Evolutionary conservation across 2,797 vertebrate genomes (phyloP).

Genomic region (Alosa sapidissima): DNA sequence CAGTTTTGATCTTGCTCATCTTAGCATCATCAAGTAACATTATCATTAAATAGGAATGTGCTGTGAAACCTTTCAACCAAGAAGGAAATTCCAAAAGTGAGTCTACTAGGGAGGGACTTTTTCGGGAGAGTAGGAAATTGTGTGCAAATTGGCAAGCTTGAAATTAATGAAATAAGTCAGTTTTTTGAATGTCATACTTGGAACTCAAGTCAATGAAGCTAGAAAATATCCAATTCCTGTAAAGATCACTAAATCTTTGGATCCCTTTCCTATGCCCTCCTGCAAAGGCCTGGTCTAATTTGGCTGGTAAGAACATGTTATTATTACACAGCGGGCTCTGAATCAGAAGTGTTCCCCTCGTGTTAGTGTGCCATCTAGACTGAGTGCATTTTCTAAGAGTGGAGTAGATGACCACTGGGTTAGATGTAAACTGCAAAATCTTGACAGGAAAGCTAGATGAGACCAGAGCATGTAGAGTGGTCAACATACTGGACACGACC

Average conservation of each 20-base stretch:
- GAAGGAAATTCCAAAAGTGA: background rate
- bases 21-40: no score
- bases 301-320: background rate
- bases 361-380: background rate
- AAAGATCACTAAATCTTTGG: no score
- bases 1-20: background rate
- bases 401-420: background rate
- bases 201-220: no score
- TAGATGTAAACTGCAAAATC: background rate
- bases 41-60: no score
- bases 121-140: background rate
- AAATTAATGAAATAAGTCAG: background rate
- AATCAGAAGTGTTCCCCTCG: background rate
- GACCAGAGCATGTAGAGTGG: background rate
- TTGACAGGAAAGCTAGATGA: background rate
- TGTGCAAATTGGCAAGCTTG: conserved; percentile 5
- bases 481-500: background rate
- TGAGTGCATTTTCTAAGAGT: background rate
- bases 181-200: background rate
- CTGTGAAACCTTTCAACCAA: no score
- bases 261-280: no score
- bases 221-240: no score
- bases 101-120: background rate
- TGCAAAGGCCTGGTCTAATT: background rate
- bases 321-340: background rate